Percentiles rank a stretch among this genome's conserved stretches.
Conservation (phyloP, 2,113 vertebrate genomes). For the Ammodytes dubius region DNA sequence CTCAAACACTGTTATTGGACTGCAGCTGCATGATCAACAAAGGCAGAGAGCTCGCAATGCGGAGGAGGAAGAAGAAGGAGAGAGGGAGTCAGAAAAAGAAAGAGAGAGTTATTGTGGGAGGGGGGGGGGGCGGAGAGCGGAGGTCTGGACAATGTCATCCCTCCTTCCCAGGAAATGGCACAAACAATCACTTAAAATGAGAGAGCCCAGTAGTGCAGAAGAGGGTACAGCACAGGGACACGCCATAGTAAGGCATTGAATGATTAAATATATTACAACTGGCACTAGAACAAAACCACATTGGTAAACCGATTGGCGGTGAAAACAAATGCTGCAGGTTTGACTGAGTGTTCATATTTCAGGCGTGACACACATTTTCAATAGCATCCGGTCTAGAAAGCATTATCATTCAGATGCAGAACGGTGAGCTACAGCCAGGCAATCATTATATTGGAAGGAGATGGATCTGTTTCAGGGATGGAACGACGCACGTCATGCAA, state of each 20-base stretch:
- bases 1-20: conserved; percentile 79
- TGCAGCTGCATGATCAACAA: conserved; percentile 78
- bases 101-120: conserved; percentile 49
- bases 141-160: conserved; percentile 75
- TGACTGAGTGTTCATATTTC: conserved; percentile 34
- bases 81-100: conserved; percentile 45
- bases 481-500: conserved; percentile 52
- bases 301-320: conserved; percentile 5
- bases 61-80: conserved; percentile 46
- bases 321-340: conserved; percentile 31
- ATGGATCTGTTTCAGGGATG: conserved; percentile 47
- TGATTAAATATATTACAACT: conserved; percentile 41
- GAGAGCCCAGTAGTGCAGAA: conserved; percentile 52
- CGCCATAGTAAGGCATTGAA: conserved; percentile 56
- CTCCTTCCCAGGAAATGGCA: conserved; percentile 70
- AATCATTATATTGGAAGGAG: conserved; percentile 47
- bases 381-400: conserved; percentile 28
- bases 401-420: conserved; percentile 37
- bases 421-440: conserved; percentile 44
- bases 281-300: conserved; percentile 14
- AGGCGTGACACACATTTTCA: conserved; percentile 42
- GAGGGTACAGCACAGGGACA: conserved; percentile 45
- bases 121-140: conserved; percentile 38
- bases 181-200: conserved; percentile 71
- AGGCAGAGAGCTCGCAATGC: conserved; percentile 56